phyloP scores from a whole-genome alignment of 2,113 vertebrate species.

The Corynorhinus townsendii region DNA sequence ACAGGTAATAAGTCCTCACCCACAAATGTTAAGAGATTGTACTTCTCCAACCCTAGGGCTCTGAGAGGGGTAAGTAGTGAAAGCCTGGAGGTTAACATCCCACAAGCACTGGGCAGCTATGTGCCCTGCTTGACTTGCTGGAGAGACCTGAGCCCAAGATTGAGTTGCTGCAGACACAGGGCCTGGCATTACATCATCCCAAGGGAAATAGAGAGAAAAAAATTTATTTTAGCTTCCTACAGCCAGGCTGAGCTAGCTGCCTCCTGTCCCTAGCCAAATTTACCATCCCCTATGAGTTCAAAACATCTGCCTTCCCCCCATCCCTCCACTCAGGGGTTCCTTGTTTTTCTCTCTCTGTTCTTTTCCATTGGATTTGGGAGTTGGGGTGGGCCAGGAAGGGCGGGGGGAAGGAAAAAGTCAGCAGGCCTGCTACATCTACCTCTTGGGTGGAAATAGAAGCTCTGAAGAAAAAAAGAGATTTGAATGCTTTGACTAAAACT shows the following conservation, averaged over 20 bases:
- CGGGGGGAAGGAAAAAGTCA: not conserved
- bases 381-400: rapidly evolving
- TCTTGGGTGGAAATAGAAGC: not conserved
- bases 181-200: not conserved
- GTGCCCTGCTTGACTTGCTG: not conserved
- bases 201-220: not conserved
- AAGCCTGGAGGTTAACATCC: not conserved
- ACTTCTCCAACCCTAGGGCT: not conserved
- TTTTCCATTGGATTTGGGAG: not conserved
- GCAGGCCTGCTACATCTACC: not conserved
- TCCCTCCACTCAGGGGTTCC: no score
- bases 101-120: not conserved
- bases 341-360: not conserved
- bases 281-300: not conserved
- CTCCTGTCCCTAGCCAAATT: not conserved
- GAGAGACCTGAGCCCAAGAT: not conserved
- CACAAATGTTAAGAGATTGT: not conserved
- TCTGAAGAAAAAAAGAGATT: not conserved
- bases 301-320: not conserved
- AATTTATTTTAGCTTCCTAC: not conserved
- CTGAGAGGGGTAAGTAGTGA: not conserved
- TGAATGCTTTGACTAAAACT: not conserved
- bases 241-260: not conserved
- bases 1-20: not conserved
- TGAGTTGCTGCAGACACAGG: not conserved